Percentiles rank a stretch among this genome's conserved stretches.
These are phyloP conservation scores for Chaenogobius annularis DNA, from an alignment of 2,113 vertebrate genomes.

Conservation along the genomic window DNA sequence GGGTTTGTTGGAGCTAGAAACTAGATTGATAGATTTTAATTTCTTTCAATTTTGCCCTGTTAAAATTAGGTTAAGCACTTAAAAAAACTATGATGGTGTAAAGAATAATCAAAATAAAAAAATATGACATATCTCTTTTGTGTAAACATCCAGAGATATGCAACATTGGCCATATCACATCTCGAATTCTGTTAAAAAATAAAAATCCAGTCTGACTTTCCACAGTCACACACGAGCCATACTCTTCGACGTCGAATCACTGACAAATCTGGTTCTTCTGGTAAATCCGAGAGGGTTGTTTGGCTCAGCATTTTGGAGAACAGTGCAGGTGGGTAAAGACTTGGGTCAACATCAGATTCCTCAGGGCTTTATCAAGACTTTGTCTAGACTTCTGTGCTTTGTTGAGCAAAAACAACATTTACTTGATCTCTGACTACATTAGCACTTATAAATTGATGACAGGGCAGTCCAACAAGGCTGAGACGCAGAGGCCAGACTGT, in stretches of 20 bases:
- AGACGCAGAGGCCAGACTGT: background rate
- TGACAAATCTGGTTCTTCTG: background rate
- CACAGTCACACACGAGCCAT: background rate
- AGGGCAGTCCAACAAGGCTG: background rate
- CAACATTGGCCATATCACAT: too few relatives aligned
- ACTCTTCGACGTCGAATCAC: background rate
- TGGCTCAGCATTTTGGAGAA: background rate
- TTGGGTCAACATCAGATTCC: slow-evolving; percentile 5
- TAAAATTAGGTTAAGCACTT: too few relatives aligned
- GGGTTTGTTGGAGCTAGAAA: too few relatives aligned
- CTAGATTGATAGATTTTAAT: too few relatives aligned
- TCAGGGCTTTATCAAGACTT: background rate
- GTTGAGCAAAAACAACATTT: slow-evolving; percentile 9
- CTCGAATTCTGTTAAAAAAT: too few relatives aligned
- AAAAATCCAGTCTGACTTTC: background rate
- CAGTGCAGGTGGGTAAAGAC: background rate
- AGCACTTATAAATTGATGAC: slow-evolving; percentile 5
- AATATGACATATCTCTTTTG: too few relatives aligned
- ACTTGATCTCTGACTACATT: slow-evolving; percentile 12
- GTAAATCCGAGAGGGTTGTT: background rate
- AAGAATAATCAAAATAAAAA: too few relatives aligned
- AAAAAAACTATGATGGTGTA: too few relatives aligned
- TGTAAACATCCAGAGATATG: too few relatives aligned
- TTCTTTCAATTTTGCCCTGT: too few relatives aligned
- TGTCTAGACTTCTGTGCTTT: slow-evolving; percentile 6